Evolutionary conservation across 2,113 vertebrate species (phyloP), one percentile per base, ranked within the genome.

Genomic region (Oenanthe oenanthe): DNA sequence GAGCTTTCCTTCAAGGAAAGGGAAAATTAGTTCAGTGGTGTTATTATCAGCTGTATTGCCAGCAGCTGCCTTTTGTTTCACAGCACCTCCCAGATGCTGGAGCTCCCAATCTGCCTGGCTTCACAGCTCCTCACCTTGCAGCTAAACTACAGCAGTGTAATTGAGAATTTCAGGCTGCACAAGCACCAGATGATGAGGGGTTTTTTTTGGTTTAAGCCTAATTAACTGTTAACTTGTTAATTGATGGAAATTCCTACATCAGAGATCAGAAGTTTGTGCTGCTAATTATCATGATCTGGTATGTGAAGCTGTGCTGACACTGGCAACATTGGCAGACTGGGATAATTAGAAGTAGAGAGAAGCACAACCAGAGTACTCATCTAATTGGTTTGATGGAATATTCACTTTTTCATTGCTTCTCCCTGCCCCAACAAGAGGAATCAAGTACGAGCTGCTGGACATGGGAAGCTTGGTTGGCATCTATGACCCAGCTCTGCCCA

Each of bases 221-320:
- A 94, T 87, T 95, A 96, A 81, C 70, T 89, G 84, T 67, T 96
- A 83, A 91, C 89, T 89, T 89, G 54, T 81, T 95, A 96, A 95
- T 87, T 92, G 84, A 57, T 77, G 61, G 71, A 78, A 89, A 91
- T 74, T 95, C 81, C 43, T 87, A 43, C 57, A 89, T 87, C 21
- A 67, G 80, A 89, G 79, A 83, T 93, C 72, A 89, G 75, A 88
- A 89, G n/a, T 89, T 94, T 89, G 53, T 92, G 28, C 43, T 85
- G 76, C 43, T 92, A 82, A 93, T 95, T 93, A 78, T 75, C 17
- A 19, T 95, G 81, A 75, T 75, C 43, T 82, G 18, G 34, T 94
- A 65, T 43, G 31, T 95, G 89, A 78, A 87, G 65, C 48, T 75
- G 40, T 72, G 89, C 67, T 92, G 89, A 92, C 73, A 36, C 12